These are phyloP conservation scores for Ceuthmochares aereus DNA, from an alignment of 2,113 vertebrate genomes.

Conservation along the genomic window DNA sequence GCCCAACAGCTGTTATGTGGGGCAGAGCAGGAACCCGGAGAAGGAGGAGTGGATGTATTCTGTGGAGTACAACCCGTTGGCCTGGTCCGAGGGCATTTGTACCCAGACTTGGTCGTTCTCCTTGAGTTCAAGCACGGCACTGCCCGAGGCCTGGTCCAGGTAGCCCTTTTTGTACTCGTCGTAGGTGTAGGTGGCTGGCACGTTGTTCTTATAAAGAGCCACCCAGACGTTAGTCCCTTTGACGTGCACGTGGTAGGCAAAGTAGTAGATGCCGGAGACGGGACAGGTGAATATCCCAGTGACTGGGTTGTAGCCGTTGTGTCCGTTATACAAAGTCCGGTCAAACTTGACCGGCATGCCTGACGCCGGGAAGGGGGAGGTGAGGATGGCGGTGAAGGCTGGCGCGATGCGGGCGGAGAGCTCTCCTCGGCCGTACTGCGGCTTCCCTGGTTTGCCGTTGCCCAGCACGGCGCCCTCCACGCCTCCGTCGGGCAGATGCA, in stretches of 20 bases:
- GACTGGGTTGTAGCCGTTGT: conserved; percentile 91
- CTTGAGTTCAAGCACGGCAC: conserved; percentile 95
- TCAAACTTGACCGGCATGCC: conserved; percentile 97
- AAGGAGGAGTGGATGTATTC: conserved; percentile 99
- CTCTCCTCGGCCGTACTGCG: conserved; percentile 84
- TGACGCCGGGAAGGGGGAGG: conserved; percentile 92
- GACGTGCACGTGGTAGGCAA: conserved; percentile 96
- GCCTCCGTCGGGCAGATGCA: conserved; percentile 81
- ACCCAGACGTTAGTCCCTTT: conserved; percentile 99
- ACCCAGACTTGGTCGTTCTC: conserved; percentile 97
- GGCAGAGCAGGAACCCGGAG: conserved; percentile 96
- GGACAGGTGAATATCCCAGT: conserved; percentile 96
- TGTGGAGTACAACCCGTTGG: conserved; percentile 96
- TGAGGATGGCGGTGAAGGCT: conserved; percentile 95
- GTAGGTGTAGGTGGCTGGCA: conserved; percentile 97
- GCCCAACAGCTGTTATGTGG: conserved; percentile 88
- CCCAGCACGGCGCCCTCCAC: conserved; percentile 89
- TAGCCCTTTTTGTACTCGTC: conserved; percentile 99
- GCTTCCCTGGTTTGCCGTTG: conserved; percentile 82
- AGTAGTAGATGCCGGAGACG: conserved; percentile 94
- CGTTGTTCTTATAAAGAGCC: conserved; percentile 98
- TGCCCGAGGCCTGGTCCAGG: conserved; percentile 98
- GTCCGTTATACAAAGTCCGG: conserved; percentile 95
- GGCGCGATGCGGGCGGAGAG: conserved; percentile 86
- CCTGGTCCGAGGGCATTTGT: conserved; percentile 99